Percentiles rank a stretch among this genome's conserved stretches.
phyloP scores from a whole-genome alignment of 2,888 invertebrate genomes.

The Tridacna crocea region DNA sequence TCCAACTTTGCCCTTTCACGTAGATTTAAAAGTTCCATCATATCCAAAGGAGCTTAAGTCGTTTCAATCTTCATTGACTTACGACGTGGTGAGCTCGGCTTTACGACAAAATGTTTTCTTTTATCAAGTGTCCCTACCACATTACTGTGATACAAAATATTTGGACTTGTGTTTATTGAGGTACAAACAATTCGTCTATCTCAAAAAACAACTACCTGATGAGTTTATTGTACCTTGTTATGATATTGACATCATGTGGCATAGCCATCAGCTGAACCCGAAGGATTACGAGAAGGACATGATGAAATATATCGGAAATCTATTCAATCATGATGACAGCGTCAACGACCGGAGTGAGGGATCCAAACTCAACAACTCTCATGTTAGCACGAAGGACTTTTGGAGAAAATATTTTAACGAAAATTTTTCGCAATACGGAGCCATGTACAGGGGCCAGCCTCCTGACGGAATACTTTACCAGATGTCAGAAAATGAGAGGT shows the following conservation, averaged over 20 bases:
- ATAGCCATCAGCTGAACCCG: slow-evolving; percentile 85
- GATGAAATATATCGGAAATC: slow-evolving; percentile 71
- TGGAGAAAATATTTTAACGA: slow-evolving; percentile 84
- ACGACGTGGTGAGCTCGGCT: slow-evolving; percentile 84
- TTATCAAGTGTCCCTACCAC: slow-evolving; percentile 85
- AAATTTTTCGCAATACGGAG: slow-evolving; percentile 83
- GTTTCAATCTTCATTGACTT: slow-evolving; percentile 69
- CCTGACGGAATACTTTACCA: slow-evolving; percentile 82
- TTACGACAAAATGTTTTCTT: slow-evolving; percentile 84
- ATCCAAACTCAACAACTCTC: slow-evolving; percentile 83
- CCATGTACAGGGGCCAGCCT: slow-evolving; percentile 85
- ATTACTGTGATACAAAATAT: slow-evolving; percentile 84
- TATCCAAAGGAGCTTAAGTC: slow-evolving; percentile 36
- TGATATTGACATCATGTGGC: slow-evolving; percentile 85
- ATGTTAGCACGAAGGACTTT: slow-evolving; percentile 83
- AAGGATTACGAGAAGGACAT: slow-evolving; percentile 78
- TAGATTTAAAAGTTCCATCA: slow-evolving; percentile 40
- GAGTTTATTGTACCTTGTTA: slow-evolving; percentile 85
- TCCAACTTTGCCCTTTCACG: slow-evolving; percentile 70
- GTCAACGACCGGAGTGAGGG: slow-evolving; percentile 84
- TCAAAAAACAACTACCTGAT: slow-evolving; percentile 83
- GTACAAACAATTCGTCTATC: slow-evolving; percentile 83
- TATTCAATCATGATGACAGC: slow-evolving; percentile 85
- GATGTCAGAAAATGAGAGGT: slow-evolving; percentile 75
- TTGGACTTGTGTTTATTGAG: slow-evolving; percentile 82